phyloP scores from a whole-genome alignment of 2,113 vertebrate species.

The Stigmatopora argus region DNA sequence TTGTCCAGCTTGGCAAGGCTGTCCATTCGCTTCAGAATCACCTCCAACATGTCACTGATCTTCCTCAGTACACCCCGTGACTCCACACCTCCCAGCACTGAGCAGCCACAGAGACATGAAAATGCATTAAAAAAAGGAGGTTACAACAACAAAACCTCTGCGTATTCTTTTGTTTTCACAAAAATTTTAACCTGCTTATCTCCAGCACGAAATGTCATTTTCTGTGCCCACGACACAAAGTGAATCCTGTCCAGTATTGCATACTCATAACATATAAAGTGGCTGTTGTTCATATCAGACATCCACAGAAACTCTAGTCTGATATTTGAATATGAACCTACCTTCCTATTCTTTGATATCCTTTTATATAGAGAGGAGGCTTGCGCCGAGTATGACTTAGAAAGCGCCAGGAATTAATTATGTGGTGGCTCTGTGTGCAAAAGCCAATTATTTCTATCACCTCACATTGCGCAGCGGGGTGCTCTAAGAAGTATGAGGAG shows the following conservation, averaged over 20 bases:
- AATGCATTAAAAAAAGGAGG: slow-evolving; percentile 14
- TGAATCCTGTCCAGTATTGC: slow-evolving; percentile 4
- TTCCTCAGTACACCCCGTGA: slow-evolving; percentile 87
- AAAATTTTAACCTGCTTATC: slow-evolving; percentile 20
- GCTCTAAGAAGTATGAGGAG: neutral
- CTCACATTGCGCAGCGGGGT: neutral
- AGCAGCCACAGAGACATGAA: slow-evolving; percentile 19
- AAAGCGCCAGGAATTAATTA: slow-evolving; percentile 45
- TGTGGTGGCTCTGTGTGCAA: slow-evolving; percentile 4
- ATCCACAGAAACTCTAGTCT: slow-evolving; percentile 24
- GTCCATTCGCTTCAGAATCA: slow-evolving; percentile 90
- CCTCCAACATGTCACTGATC: slow-evolving; percentile 95
- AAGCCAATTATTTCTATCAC: slow-evolving; percentile 27
- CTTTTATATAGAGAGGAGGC: slow-evolving; percentile 31
- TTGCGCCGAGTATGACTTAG: slow-evolving; percentile 29
- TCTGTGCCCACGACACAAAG: slow-evolving; percentile 15
- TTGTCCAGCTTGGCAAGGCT: slow-evolving; percentile 86
- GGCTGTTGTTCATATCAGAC: slow-evolving; percentile 26
- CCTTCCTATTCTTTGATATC: slow-evolving; percentile 39
- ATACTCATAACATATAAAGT: slow-evolving; percentile 20
- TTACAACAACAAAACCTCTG: neutral
- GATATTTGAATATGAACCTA: slow-evolving; percentile 32
- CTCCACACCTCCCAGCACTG: slow-evolving; percentile 85
- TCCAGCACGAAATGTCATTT: slow-evolving; percentile 23
- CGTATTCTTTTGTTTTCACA: neutral